A percentile compares a stretch with the other conserved stretches of the same genome.
phyloP scores from a whole-genome alignment of 2,888 invertebrate species.

The Xanthorhoe spadicearia region DNA sequence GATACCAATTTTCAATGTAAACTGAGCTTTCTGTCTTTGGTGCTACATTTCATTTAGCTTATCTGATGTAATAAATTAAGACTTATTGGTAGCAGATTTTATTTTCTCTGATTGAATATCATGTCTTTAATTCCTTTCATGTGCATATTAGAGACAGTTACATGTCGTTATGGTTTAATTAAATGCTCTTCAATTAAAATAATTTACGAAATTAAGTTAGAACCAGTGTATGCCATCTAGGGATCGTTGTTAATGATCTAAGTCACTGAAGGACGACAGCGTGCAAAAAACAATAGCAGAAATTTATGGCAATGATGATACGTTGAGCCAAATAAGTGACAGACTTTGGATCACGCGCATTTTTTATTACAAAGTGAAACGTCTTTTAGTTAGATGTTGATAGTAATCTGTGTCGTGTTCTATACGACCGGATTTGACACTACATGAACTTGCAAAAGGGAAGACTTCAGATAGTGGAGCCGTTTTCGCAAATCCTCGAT shows the following conservation, averaged over 20 bases:
- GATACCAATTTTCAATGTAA: constrained; percentile 4
- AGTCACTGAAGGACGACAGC: too few species aligned
- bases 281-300: too few species aligned
- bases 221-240: too few species aligned
- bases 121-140: not conserved
- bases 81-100: not conserved
- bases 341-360: too few species aligned
- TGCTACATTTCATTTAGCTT: not conserved
- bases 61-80: not conserved
- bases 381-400: not conserved
- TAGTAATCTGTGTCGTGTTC: constrained; percentile 27
- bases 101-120: not conserved
- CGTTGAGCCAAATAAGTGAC: too few species aligned
- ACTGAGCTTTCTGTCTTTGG: constrained; percentile 1
- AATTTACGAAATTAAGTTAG: too few species aligned
- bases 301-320: too few species aligned
- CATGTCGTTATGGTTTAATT: too few species aligned
- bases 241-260: too few species aligned
- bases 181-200: too few species aligned
- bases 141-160: not conserved
- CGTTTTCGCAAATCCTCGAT: constrained; percentile 66
- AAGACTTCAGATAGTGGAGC: constrained; percentile 57
- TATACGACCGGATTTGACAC: constrained; percentile 63
- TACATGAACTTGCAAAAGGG: constrained; percentile 67
- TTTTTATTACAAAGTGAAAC: not conserved